phyloP scores from a whole-genome alignment of 1,140 invertebrate species.

The Hyles euphorbiae region DNA sequence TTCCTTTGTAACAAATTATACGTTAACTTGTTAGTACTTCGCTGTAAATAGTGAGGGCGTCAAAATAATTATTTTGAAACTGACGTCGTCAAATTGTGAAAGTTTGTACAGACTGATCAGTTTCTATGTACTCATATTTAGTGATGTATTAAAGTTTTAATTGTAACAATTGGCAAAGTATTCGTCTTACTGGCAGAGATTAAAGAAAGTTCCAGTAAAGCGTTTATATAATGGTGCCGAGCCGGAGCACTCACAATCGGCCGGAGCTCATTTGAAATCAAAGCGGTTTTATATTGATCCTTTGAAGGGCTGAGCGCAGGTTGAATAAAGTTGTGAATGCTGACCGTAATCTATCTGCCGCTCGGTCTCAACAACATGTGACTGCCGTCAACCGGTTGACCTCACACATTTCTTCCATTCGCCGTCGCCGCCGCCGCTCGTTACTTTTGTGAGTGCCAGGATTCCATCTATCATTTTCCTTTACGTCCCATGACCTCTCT shows the following conservation, averaged over 20 bases:
- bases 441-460: slow-evolving; percentile 44
- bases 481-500: slow-evolving; percentile 36
- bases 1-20: no score
- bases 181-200: slow-evolving; percentile 17
- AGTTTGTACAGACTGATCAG: no score
- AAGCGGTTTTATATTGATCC: slow-evolving; percentile 45
- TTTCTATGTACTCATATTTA: no score
- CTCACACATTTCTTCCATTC: slow-evolving; percentile 45
- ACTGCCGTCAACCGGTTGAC: slow-evolving; percentile 43
- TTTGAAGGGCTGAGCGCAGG: slow-evolving; percentile 32
- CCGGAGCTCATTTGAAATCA: slow-evolving; percentile 34
- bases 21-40: no score
- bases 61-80: no score
- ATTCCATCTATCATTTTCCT: slow-evolving; percentile 50
- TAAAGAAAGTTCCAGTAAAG: slow-evolving; percentile 23
- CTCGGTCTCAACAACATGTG: slow-evolving; percentile 37
- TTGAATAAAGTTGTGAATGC: slow-evolving; percentile 50
- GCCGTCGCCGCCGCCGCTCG: slow-evolving; percentile 29
- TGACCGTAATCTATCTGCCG: slow-evolving; percentile 47
- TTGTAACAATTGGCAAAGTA: not conserved
- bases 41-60: no score
- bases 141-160: no score
- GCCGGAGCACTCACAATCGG: slow-evolving; percentile 18
- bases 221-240: slow-evolving; percentile 4
- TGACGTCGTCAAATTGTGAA: no score